These are phyloP conservation scores for Motacilla tschutschensis DNA, from an alignment of 2,113 vertebrate genomes.

Conservation along the genomic window DNA sequence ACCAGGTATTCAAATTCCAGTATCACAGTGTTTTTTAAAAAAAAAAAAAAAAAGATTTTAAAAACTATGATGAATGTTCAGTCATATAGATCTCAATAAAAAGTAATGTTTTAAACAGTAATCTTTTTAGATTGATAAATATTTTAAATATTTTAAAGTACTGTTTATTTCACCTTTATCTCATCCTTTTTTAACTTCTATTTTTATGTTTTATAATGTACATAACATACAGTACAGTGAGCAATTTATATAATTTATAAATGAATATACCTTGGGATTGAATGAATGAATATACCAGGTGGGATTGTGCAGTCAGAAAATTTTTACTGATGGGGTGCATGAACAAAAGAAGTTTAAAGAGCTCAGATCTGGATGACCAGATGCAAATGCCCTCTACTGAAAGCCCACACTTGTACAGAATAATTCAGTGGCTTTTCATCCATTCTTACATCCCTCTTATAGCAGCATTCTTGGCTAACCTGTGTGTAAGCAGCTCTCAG, in stretches of 20 bases:
- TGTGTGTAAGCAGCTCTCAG: not conserved
- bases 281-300: not conserved
- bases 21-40: not conserved
- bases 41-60: not conserved
- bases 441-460: not conserved
- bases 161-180: not conserved
- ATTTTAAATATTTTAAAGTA: not conserved
- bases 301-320: rapidly evolving
- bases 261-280: not conserved
- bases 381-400: not conserved
- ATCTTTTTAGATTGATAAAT: not conserved
- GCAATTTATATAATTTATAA: not conserved
- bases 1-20: not conserved
- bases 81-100: not conserved
- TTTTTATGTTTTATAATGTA: not conserved
- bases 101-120: not conserved
- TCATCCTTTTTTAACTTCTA: not conserved
- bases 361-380: not conserved
- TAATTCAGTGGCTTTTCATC: not conserved
- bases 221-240: not conserved
- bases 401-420: not conserved
- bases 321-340: not conserved
- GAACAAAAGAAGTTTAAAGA: not conserved
- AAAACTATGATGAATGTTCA: not conserved
- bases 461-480: not conserved